A percentile compares a stretch with the other conserved stretches of the same genome.
phyloP scores from a whole-genome alignment of 2,888 invertebrate species.

The Sminthurides aquaticus region DNA sequence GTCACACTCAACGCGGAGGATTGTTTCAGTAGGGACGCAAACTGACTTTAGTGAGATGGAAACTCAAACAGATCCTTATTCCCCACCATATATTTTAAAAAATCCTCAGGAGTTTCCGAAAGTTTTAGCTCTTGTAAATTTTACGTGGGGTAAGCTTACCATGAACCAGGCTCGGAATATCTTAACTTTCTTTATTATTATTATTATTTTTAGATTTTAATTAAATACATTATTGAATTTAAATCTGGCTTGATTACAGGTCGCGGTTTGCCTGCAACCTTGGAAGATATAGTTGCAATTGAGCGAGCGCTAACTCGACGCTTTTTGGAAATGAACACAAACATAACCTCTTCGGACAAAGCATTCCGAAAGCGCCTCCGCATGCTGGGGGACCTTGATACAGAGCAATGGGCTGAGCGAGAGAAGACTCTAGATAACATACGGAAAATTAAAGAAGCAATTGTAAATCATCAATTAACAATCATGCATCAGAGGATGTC shows the following conservation, averaged over 20 bases:
- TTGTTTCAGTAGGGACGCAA: constrained; percentile 56
- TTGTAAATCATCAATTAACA: constrained; percentile 59
- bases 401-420: constrained; percentile 73
- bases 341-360: constrained; percentile 50
- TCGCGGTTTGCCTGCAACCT: constrained; percentile 57
- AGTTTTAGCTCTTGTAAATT: constrained; percentile 57
- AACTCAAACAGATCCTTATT: constrained; percentile 70
- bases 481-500: constrained; percentile 52
- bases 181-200: background rate
- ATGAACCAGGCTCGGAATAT: background rate
- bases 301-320: constrained; percentile 61
- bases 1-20: no score
- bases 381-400: constrained; percentile 71
- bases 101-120: constrained; percentile 54
- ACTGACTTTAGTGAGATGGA: constrained; percentile 67
- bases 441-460: constrained; percentile 60
- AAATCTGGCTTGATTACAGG: constrained; percentile 45
- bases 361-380: constrained; percentile 57
- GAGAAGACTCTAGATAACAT: constrained; percentile 64
- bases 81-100: constrained; percentile 56
- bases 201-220: no score
- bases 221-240: background rate
- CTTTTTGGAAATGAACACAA: constrained; percentile 57
- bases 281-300: constrained; percentile 58
- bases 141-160: constrained; percentile 55